Conservation (phyloP, 2,888 invertebrate species). For the Tenodera sinensis region DNA sequence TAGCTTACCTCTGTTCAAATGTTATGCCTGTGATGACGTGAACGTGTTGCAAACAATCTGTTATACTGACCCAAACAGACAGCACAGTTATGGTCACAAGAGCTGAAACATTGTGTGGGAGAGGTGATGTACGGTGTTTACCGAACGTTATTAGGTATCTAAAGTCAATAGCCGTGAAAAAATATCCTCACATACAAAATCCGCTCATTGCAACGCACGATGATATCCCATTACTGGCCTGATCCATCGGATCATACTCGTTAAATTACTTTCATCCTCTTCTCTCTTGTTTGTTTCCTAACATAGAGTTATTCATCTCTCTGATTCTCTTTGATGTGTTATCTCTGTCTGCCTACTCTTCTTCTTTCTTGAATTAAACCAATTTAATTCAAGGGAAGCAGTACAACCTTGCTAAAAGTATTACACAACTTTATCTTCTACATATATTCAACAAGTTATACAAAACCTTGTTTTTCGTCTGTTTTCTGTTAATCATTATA, state of each 20-base stretch:
- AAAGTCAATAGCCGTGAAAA: background rate
- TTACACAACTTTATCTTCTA: no score
- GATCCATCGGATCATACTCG: background rate
- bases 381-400: no score
- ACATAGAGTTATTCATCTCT: background rate
- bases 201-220: background rate
- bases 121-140: background rate
- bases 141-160: background rate
- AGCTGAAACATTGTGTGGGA: background rate
- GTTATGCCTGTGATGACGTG: no score
- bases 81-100: background rate
- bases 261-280: background rate
- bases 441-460: no score
- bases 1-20: no score
- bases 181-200: background rate
- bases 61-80: background rate
- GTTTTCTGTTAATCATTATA: no score
- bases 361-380: no score
- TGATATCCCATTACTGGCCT: background rate
- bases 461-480: no score
- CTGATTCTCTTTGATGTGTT: background rate
- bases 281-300: background rate
- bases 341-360: background rate
- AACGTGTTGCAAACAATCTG: no score
- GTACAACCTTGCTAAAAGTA: no score